Base-by-base conservation (phyloP, 2,113 vertebrate species). In the Columba livia region DNA sequence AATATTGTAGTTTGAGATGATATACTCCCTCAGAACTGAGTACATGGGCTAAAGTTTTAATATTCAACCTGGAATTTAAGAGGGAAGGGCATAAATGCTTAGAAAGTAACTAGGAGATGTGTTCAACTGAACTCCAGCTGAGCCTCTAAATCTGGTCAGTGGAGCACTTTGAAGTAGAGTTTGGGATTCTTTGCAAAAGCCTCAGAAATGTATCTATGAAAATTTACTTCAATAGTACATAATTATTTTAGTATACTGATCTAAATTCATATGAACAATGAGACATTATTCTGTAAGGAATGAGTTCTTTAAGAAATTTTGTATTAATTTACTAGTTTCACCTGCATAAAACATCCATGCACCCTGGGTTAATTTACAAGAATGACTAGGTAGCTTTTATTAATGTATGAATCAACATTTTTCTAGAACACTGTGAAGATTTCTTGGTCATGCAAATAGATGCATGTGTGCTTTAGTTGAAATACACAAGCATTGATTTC, bases 391-490 rank as follows among this genome's bases (percentile, higher is more conserved):
- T 44, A 53, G 36, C 34, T 65, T 81, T 81, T 51, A n/a, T 44
- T 67, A 62, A 51, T 7, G 4, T 36, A 25, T 20, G 10, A 78
- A n/a, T 89, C 54, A 23, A 60, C 9, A 2, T 82, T 92, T 88
- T 90, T 61, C 11, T 60, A 19, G 38, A 81, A 44, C 21, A 36
- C 9, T n/a, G 5, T 50, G 44, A 53, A 74, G 40, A 24, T 57
- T 47, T 47, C 19, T 67, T 50, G 12, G 40, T 93, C 38, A 23
- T 67, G 25, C 29, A 77, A 69, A 82, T 31, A 81, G 38, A 24
- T 15, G 31, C 15, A 17, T 1, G 0, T 54, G 26, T 79, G 5
- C 42, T 82, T 82, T 4, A 56, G 4, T 0, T 77, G 24, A 75
- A 72, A 85, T 32, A 38, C 3, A 15, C 6, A 2, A 40, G 67